Base-by-base conservation (phyloP, 2,113 vertebrate genomes). In the Galeopterus variegatus region DNA sequence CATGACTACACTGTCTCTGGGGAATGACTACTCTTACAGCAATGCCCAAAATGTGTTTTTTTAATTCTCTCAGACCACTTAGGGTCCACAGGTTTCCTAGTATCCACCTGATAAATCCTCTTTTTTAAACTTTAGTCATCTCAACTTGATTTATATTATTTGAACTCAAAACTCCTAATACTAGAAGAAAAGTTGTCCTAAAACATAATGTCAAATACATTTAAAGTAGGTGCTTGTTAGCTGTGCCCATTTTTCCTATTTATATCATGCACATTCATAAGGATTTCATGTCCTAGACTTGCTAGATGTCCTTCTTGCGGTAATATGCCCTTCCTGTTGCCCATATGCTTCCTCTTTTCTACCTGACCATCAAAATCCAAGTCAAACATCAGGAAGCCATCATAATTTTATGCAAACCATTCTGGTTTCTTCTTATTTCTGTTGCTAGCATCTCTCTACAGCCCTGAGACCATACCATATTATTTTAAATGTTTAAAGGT, bases 141-240 rank as follows among this genome's bases (percentile, higher is more conserved):
- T 83, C 83, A 89, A 89, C 5, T 84, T 70, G 24, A 93, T 36
- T 90, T 65, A 50, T 26, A 75, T 77, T 45, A 76, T 80, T 92
- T 65, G 72, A 94, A 89, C 8, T 14, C 21, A 4, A 75, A 95
- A 90, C 28, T 92, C 76, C 15, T 88, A 84, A 84, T 60, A 88
- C 28, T 73, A 54, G 13, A 88, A 77, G 50, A 88, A 96, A 86
- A 85, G 1, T 65, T 72, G 60, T 65, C 19, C 52, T 79, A 36
- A 92, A 95, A 58, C 4, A 73, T 67, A 89, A 80, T 70, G 96
- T 86, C 50, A 80, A 96, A 70, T 28, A 67, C 1, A 58, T 80
- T 84, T 67, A 31, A 81, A 81, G 14, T 15, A 77, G 41, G 56
- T 2, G 2, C 85, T 91, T 28, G 41, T 64, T 33, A 75, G 31